These are phyloP conservation scores for Sisyra terminalis DNA, from an alignment of 2,888 invertebrate genomes.

Conservation along the genomic window DNA sequence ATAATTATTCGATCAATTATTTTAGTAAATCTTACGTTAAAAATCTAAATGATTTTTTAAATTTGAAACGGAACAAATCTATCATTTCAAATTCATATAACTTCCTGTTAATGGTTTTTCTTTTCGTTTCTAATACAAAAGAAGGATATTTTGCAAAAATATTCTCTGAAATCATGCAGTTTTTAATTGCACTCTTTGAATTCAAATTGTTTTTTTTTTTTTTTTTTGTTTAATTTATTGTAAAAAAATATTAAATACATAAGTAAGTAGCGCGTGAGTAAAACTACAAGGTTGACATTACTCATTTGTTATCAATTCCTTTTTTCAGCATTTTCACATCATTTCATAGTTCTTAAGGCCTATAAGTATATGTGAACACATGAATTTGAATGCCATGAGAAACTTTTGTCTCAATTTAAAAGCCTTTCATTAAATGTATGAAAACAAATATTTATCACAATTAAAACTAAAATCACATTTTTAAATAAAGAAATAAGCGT, in stretches of 20 bases:
- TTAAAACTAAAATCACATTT: no score
- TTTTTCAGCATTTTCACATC: no score
- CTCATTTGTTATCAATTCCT: no score
- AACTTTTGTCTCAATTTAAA: no score
- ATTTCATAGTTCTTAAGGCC: no score
- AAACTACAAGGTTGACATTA: no score
- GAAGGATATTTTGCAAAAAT: background rate
- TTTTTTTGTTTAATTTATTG: no score
- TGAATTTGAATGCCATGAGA: no score
- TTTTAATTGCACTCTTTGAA: background rate
- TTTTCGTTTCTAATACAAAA: background rate
- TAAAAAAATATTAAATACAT: background rate
- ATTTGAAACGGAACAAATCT: background rate
- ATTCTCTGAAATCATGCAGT: background rate
- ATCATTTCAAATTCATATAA: background rate
- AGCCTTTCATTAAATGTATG: no score
- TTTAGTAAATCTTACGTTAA: background rate
- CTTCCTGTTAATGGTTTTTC: background rate
- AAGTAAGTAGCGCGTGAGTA: background rate
- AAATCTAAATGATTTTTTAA: background rate
- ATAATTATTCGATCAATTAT: background rate
- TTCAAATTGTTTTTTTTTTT: background rate
- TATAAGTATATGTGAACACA: no score
- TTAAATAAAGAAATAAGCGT: no score
- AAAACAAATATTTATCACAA: no score